These are phyloP conservation scores for Diphyllodes magnificus DNA, from an alignment of 2,113 vertebrate genomes.

Conservation along the genomic window DNA sequence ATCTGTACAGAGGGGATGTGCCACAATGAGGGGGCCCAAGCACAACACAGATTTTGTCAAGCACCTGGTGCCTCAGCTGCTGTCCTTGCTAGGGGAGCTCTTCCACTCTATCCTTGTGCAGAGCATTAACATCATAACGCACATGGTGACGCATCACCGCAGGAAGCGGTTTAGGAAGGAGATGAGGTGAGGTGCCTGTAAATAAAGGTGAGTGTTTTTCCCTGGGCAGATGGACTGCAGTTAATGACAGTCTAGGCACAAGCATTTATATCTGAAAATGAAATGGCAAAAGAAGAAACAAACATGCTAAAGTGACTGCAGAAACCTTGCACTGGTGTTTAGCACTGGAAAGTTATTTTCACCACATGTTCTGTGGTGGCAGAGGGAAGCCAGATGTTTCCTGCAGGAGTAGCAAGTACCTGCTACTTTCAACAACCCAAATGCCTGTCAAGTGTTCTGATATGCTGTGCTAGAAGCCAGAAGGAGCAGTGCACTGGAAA, in stretches of 20 bases:
- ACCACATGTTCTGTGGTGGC: fast-evolving
- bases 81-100: background rate
- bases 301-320: background rate
- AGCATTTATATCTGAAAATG: background rate
- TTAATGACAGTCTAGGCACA: background rate
- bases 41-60: background rate
- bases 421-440: background rate
- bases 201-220: background rate
- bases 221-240: background rate
- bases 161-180: background rate
- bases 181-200: background rate
- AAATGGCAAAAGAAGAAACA: background rate
- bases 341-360: background rate
- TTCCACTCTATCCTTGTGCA: background rate
- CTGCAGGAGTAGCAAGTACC: background rate
- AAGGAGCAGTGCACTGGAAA: background rate
- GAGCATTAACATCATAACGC: background rate
- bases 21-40: background rate
- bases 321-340: background rate
- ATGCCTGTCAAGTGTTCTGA: background rate
- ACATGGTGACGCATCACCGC: background rate
- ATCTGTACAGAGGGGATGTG: background rate
- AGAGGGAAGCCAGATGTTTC: background rate
- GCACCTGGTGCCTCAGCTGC: background rate
- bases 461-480: background rate